phyloP scores from a whole-genome alignment of 2,888 invertebrate species.

The Drosophila anceps region DNA sequence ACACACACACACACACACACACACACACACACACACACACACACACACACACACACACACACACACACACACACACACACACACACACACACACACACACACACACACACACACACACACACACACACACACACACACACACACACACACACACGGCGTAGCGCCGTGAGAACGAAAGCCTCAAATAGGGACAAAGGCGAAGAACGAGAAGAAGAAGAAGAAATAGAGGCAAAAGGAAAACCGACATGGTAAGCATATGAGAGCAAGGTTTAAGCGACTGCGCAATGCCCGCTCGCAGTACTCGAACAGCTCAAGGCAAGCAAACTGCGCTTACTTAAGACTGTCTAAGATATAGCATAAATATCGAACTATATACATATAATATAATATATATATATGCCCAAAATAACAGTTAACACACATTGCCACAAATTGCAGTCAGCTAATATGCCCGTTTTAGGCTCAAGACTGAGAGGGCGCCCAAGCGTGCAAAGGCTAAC shows the following conservation, averaged over 20 bases:
- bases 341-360: background rate
- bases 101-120: no score
- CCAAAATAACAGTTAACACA: background rate
- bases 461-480: constrained; percentile 24
- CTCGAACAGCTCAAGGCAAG: background rate
- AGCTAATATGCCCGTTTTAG: background rate
- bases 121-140: no score
- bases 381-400: background rate
- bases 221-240: background rate
- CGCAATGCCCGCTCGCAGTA: background rate
- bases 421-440: background rate
- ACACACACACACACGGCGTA: constrained; percentile 11
- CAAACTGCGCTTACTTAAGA: no score
- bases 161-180: constrained; percentile 50
- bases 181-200: constrained; percentile 30
- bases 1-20: no score
- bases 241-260: background rate
- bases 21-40: no score
- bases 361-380: background rate
- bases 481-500: constrained; percentile 47
- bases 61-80: no score
- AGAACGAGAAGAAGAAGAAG: background rate
- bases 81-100: no score
- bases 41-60: background rate
- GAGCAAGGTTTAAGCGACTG: background rate